Percentiles rank a stretch among this genome's conserved stretches.
phyloP scores from a whole-genome alignment of 2,113 vertebrate species.

The Crotalus horridus region DNA sequence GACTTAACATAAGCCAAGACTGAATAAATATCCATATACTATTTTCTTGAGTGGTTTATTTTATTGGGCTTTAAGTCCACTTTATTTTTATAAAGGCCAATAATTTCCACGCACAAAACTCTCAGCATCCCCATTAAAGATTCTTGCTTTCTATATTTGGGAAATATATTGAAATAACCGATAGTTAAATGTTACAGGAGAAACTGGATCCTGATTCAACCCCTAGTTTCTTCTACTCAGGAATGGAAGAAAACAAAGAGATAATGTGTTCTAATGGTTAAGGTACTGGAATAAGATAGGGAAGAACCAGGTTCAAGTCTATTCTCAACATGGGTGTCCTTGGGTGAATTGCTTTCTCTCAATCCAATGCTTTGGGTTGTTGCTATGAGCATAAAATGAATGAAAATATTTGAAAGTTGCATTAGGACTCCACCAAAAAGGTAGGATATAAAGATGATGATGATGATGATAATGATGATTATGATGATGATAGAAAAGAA shows the following conservation, averaged over 20 bases:
- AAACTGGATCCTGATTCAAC: neutral
- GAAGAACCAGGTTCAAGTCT: neutral
- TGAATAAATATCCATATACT: neutral
- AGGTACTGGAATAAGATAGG: neutral
- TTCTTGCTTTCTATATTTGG: neutral
- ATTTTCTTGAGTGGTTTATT: neutral
- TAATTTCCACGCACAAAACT: neutral
- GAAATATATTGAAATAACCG: neutral
- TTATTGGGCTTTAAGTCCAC: neutral
- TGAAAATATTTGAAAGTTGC: neutral
- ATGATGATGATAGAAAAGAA: neutral
- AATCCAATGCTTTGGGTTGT: neutral
- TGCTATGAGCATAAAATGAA: neutral
- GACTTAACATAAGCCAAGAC: neutral
- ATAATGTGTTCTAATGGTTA: neutral
- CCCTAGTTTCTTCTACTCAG: neutral
- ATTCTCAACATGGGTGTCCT: neutral
- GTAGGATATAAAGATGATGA: neutral
- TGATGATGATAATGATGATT: too few relatives aligned
- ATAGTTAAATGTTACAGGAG: neutral
- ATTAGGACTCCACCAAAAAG: neutral
- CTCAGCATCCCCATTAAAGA: neutral
- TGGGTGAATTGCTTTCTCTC: neutral
- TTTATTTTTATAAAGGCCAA: neutral
- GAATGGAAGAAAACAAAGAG: neutral